Evolutionary conservation across 2,113 vertebrate genomes (phyloP), one percentile per base, ranked within the genome.

Genomic region (Hystrix brachyura): DNA sequence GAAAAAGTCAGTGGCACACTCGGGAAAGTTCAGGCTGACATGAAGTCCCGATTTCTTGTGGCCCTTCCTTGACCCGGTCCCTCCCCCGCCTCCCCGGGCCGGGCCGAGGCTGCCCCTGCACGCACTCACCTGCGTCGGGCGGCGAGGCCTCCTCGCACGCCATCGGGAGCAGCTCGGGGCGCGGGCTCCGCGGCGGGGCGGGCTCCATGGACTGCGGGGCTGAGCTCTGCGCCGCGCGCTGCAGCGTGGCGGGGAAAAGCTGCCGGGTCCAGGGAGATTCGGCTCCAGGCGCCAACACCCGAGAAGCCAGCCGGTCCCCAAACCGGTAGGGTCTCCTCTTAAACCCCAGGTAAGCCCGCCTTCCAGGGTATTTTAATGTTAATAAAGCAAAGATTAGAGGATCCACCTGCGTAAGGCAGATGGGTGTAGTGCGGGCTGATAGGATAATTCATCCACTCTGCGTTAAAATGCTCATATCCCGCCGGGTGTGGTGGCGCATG

Each of bases 321-420:
- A 13, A 4, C 5, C 18, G 1, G 1, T 9, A 14, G 0, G 1
- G 38, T 23, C 72, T 90, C 92, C 83, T 93, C 12, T 81, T 91
- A 89, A 62, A 88, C 7, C 0, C 32, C 23, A 21, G 69, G 7
- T 17, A 60, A 80, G 3, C 67, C 92, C 19, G 65, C 55, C 87
- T 71, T 32, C 59, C 29, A 15, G 87, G 34, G 79, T 72, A 79
- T 78, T 96, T 62, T 81, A 57, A 96, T 97, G 96, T 86, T 96
- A 97, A 97, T 83, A 62, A 81, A 2, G 3, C 4, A 27, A 46
- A 51, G 74, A 34, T 80, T 74, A 72, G 27, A n/a, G 32, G 64
- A 18, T 38, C 3, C 83, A 64, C 48, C 17, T 79, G 88, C 60
- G 19, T n/a, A n/a, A 15, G 51, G 76, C 51, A 17, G 38, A 43